Base-by-base conservation (phyloP, 2,888 invertebrate genomes). In the Cistogaster globosa region DNA sequence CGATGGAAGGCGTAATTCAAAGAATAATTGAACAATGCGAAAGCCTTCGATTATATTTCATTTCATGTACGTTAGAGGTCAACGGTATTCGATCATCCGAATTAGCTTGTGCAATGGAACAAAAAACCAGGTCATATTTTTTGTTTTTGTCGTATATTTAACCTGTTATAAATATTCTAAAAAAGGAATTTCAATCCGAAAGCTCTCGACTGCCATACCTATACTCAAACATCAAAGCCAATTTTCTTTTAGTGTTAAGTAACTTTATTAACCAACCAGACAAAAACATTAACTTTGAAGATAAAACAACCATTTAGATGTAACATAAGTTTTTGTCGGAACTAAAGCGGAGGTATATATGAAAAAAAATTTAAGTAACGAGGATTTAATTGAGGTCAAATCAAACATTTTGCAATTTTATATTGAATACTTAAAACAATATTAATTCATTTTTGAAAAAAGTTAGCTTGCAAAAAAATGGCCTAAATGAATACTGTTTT, bases 111-210 rank as follows among this genome's bases (percentile, higher is more conserved):
- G 53, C n/a, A 53, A 71, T 72, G 22, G 67, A 12, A 18, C 53
- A 76, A 72, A 72, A 18, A 60, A 26, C 1, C 26, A 26, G 26
- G 26, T 26, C 69, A 38, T 86, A 86, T 53, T 67, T 86, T 42
- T 42, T 82, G 36, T 86, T 87, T 68, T 12, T 83, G 45, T 68
- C 76, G 8, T 82, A 86, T 72, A 79, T 86, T 45, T 68, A 82
- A 18, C 80, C 84, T 69, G 63, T 86, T 38, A 69, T 87, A 26
- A 87, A 85, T 55, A 71, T 68, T 20, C 51, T 72, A 5, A 68
- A 83, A 53, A 83, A 84, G 45, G 81, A 83, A 55, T 85, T 80
- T 68, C 83, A 84, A 58, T 85, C 85, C 5, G 84, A 86, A 63
- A 82, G 68, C 20, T 53, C 69, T 14, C 74, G 84, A 12, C 60